phyloP scores from a whole-genome alignment of 2,888 invertebrate genomes.

The Eilema griseolum region DNA sequence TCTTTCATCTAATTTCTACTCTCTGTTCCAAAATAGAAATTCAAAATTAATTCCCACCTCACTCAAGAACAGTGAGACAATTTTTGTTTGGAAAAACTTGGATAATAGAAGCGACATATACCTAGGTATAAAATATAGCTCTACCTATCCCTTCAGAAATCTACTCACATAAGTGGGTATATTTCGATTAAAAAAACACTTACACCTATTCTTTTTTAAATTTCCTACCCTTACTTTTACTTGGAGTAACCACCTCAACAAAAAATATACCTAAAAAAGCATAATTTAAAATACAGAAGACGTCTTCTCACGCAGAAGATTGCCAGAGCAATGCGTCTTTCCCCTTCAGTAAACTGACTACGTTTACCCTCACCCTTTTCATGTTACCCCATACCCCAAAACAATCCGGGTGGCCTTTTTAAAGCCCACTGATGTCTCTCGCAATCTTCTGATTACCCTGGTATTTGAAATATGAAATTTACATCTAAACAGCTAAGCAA shows the following conservation, averaged over 20 bases:
- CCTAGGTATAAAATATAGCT: too few relatives aligned
- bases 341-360: slow-evolving; percentile 60
- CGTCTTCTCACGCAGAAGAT: slow-evolving; percentile 55
- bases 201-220: too few relatives aligned
- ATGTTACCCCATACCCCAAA: slow-evolving; percentile 49
- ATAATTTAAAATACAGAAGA: slow-evolving; percentile 17
- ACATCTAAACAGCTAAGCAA: slow-evolving; percentile 43
- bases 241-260: neutral
- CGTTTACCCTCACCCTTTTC: slow-evolving; percentile 57
- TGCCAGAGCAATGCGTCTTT: slow-evolving; percentile 69
- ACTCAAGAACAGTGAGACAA: too few relatives aligned
- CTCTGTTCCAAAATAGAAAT: too few relatives aligned
- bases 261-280: neutral
- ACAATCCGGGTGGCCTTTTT: slow-evolving; percentile 71
- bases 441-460: slow-evolving; percentile 56
- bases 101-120: too few relatives aligned
- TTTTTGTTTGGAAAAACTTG: too few relatives aligned
- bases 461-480: slow-evolving; percentile 74
- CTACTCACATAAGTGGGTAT: too few relatives aligned
- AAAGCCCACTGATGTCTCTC: slow-evolving; percentile 71
- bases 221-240: neutral
- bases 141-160: too few relatives aligned
- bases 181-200: too few relatives aligned
- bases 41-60: too few relatives aligned
- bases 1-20: too few relatives aligned